These are phyloP conservation scores for Drosophila mulleri DNA, from an alignment of 2,888 invertebrate genomes.

Conservation along the genomic window DNA sequence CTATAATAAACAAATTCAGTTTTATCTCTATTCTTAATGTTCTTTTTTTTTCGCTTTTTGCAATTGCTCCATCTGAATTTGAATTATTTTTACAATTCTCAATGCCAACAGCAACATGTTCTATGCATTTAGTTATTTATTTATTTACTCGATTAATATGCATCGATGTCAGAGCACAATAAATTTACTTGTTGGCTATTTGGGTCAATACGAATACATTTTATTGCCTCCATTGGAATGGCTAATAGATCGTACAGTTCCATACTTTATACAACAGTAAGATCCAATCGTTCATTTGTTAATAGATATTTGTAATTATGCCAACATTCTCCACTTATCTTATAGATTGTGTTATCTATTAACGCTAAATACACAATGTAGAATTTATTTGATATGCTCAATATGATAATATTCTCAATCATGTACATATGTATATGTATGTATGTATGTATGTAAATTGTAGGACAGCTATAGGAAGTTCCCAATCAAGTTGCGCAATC, in stretches of 20 bases:
- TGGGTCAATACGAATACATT: conserved; percentile 53
- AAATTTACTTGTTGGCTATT: conserved; percentile 50
- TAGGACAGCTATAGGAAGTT: conserved; percentile 31
- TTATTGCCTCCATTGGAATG: conserved; percentile 29
- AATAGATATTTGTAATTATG: conserved; percentile 17
- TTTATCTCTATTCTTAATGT: neutral
- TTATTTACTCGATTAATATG: conserved; percentile 42
- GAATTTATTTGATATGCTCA: conserved; percentile 6
- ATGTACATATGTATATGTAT: neutral
- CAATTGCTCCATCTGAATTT: conserved; percentile 14
- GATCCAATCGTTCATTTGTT: conserved; percentile 1
- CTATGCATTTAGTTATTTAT: conserved; percentile 35
- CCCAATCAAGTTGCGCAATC: conserved; percentile 28
- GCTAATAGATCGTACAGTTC: neutral
- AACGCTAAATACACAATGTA: conserved; percentile 12
- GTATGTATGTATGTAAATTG: conserved; percentile 12
- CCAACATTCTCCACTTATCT: conserved; percentile 13
- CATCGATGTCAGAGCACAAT: conserved; percentile 39
- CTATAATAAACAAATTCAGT: neutral
- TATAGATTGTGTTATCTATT: conserved; percentile 25
- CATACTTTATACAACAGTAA: neutral
- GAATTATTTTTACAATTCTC: conserved; percentile 19
- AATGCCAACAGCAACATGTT: conserved; percentile 42
- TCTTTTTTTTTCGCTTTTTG: neutral
- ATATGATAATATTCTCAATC: conserved; percentile 7